Base-by-base conservation (phyloP, 2,888 invertebrate species). In the Augiades crinisus region DNA sequence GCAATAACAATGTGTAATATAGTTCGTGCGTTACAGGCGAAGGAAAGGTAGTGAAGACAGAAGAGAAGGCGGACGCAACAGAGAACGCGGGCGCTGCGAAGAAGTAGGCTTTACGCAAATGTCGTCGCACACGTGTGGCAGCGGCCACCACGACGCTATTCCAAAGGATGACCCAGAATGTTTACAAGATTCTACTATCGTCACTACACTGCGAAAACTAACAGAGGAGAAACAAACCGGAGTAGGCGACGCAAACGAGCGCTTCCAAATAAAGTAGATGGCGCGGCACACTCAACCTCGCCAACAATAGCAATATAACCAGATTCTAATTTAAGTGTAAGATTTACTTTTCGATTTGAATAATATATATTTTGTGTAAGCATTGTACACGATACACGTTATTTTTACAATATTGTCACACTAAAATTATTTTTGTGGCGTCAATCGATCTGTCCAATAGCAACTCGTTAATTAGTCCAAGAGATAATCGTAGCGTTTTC, bases 31-130 rank as follows among this genome's bases (percentile, higher is more conserved):
- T 73, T 63, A 0, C 75, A 90, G 90, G 90, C 43, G 90, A 90
- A 38, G 88, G 87, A 34, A 90, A 90, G 57, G 82, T 90, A 55
- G 82, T 87, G 36, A 90, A 90, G 68, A 90, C 86, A 8, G 90
- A 90, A 54, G 90, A 90, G 60, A 89, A 89, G 59, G 69, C 68
- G 64, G 89, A 87, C 68, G 82, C 80, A 22, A 75, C 84, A 12
- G 88, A 85, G 53, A 73, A 65, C 55, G 54, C 56, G 21, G 61
- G 60, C 53, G 56, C 56, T 37, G 64, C 44, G 55, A 83, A 83
- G 71, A 85, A 86, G 72, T 84, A 82, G 17, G 40, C 13, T 7
- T 30, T 2, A 30, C 12, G 5, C 5, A 12, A 27, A 27, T 27
- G 34, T n/a, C 10, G 21, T 19, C 16, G 19, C 34, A 6, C 10